Evolutionary conservation across 1,140 invertebrate species (phyloP), one percentile per base, ranked within the genome.

Genomic region (Zophobas morio): DNA sequence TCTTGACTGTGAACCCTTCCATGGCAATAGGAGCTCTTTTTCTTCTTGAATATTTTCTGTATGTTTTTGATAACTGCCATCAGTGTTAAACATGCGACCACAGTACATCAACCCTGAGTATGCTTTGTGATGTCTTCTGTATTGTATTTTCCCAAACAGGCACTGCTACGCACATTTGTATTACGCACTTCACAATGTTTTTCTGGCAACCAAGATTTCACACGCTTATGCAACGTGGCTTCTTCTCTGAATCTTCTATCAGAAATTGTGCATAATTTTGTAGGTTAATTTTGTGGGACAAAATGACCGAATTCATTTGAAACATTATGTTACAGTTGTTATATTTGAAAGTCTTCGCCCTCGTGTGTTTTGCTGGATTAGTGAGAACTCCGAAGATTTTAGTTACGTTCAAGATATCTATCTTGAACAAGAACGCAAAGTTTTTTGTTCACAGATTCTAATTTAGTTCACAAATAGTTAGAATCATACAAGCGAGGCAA

Each of bases 51-150:
- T 74, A 4, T 46, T 46, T 46, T 46, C 42, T 3, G 3, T 46
- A 8, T 89, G 20, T 57, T 33, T 57, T 2, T 57, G 20, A 33
- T 33, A 35, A 57, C 6, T 35, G 6, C 2, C 3, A 2, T 57
- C 20, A 6, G 2, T 57, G 34, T 33, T 33, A 35, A 57, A 57
- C 20, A 33, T 57, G 1, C 54, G 54, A 35, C 54, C 54, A 6
- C 54, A 57, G 54, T 33, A 57, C 5, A 57, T 2, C 6, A 57
- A 33, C 20, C 34, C 34, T 6, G 54, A 33, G 34, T 20, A 4
- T 33, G 54, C 54, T 51, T 51, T 51, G 42, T 57, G 54, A 35
- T 33, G 20, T 57, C 6, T 57, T 1, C 20, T 57, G 34, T 57
- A 20, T 20, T 20, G 20, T 20, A 35, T 8, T 51, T 51, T 6